Base-by-base conservation (phyloP, 2,113 vertebrate species). In the Sinocyclocheilus grahami region DNA sequence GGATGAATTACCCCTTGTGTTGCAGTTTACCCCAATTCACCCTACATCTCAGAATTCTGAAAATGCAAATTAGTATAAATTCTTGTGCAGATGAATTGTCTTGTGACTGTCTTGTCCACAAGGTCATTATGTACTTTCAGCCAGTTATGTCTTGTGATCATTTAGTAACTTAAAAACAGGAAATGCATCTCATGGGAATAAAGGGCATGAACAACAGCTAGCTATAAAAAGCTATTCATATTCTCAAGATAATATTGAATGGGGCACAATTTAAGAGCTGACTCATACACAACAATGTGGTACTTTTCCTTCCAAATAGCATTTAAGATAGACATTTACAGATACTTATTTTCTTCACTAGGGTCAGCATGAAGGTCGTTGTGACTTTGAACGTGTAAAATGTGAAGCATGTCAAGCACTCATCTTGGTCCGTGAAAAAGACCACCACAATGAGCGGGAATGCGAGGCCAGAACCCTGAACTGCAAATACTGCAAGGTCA, bases 401-500 rank as follows among this genome's bases (percentile, higher is more conserved):
- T 96, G 96, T 81, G 93, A 93, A 0, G 95, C 94, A 0, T 97
- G 97, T 48, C 92, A 94, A 88, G 93, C 91, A 58, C 62, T 90
- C 62, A 94, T 97, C 39, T 94, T 95, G 65, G 93, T 95, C 55
- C 92, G 92, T 0, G 96, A 97, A 7, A 95, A 94, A 91, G 95
- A 97, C 78, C 96, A 89, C 5, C 97, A 98, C 14, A 92, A 92
- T 0, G 96, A 97, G 90, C 89, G 92, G 0, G 96, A 95, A 76
- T 96, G 96, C 55, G 96, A 96, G 0, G 92, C 96, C 92, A 93
- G 96, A 72, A 96, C 94, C 46, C 95, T 97, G 20, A 91, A 92
- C 94, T 97, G 96, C 94, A 95, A 93, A 88, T 95, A 95, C 93
- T 97, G 96, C 95, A 94, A 93, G 88, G 93, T 86, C 0, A 92